Evolutionary conservation across 2,113 vertebrate genomes (phyloP).

Genomic region (Charina bottae): DNA sequence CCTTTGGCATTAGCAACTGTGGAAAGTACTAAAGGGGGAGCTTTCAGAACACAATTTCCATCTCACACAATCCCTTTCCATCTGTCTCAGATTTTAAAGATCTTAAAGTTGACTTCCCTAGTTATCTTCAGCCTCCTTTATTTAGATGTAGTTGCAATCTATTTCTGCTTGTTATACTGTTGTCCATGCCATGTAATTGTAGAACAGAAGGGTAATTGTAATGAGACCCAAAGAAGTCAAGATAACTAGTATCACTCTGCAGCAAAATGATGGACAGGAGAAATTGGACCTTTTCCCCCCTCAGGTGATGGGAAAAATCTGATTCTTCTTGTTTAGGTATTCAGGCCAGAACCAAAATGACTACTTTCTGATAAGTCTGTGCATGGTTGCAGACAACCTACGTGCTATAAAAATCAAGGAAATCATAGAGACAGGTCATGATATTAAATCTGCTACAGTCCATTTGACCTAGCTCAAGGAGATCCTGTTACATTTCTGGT

Average conservation of each 20-base stretch:
- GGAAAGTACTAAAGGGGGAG: neutral
- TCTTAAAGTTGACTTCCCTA: neutral
- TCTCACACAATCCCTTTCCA: neutral
- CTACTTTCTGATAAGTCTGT: neutral
- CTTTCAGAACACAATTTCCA: rapidly evolving
- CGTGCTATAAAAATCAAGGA: neutral
- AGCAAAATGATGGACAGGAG: neutral
- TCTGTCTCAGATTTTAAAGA: neutral
- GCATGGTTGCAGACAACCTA: neutral
- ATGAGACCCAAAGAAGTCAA: neutral
- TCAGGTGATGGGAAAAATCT: neutral
- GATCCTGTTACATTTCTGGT: neutral
- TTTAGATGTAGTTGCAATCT: conserved; percentile 22
- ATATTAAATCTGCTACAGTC: neutral
- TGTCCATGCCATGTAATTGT: neutral
- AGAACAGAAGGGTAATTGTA: neutral
- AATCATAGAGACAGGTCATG: neutral
- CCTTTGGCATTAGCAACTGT: conserved; percentile 2
- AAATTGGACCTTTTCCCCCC: neutral
- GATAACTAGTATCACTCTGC: neutral
- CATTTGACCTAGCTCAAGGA: neutral
- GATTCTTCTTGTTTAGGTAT: neutral
- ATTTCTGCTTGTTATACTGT: neutral
- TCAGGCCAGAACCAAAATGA: neutral
- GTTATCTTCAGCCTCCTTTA: neutral